Percentiles rank a stretch among this genome's conserved stretches.
phyloP scores from a whole-genome alignment of 2,797 vertebrate species.

The Sternotherus odoratus region DNA sequence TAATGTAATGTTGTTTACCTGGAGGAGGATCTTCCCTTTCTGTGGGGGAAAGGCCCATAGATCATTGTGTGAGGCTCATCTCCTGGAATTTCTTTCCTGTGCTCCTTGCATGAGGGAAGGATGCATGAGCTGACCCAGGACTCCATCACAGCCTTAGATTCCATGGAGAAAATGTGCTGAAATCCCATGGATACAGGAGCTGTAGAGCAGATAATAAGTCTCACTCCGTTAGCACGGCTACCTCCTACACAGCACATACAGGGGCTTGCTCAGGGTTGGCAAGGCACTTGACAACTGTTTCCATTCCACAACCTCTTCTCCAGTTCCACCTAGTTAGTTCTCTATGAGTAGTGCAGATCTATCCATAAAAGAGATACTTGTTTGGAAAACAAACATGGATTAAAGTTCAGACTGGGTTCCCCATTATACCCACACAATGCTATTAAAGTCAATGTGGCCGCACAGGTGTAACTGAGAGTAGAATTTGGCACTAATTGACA shows the following conservation, averaged over 20 bases:
- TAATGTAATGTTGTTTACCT: neutral
- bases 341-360: neutral
- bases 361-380: neutral
- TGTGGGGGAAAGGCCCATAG: neutral
- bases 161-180: neutral
- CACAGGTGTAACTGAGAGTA: neutral
- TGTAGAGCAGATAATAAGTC: neutral
- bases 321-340: neutral
- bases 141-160: neutral
- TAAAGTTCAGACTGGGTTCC: neutral
- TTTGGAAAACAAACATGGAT: neutral
- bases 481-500: neutral
- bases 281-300: neutral
- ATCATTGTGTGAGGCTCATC: neutral
- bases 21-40: neutral
- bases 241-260: accelerated
- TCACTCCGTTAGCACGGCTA: neutral
- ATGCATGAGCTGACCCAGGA: neutral
- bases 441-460: neutral
- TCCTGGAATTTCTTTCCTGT: neutral
- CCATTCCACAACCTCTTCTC: neutral
- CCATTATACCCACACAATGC: neutral
- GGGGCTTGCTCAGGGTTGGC: too few species aligned
- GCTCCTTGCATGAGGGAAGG: neutral
- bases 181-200: accelerated